phyloP scores from a whole-genome alignment of 2,888 invertebrate species.

The Leucophenga montana region DNA sequence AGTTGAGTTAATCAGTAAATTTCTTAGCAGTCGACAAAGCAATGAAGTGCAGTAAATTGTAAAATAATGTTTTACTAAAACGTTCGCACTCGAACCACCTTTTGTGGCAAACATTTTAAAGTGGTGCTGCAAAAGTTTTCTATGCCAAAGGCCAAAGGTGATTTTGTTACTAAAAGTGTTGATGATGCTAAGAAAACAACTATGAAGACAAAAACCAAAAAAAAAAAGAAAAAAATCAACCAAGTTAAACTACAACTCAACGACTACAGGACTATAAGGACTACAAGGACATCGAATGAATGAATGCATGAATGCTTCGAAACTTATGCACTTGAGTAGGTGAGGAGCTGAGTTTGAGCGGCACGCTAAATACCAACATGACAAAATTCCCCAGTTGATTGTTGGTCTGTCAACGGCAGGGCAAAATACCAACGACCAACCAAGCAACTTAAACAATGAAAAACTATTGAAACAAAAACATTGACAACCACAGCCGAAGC shows the following conservation, averaged over 20 bases:
- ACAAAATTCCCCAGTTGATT: constrained; percentile 66
- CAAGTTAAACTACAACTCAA: too few relatives aligned
- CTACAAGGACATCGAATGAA: background rate
- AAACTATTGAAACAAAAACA: constrained; percentile 23
- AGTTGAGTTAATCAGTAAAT: constrained; percentile 1
- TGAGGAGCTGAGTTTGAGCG: background rate
- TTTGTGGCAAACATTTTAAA: constrained; percentile 7
- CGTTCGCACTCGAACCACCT: background rate
- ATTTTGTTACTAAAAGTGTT: constrained; percentile 23
- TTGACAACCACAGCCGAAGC: constrained; percentile 30
- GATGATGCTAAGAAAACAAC: constrained; percentile 16
- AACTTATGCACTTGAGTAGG: background rate
- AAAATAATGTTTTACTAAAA: too few relatives aligned
- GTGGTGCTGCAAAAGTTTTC: background rate
- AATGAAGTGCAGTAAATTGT: background rate
- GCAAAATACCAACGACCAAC: constrained; percentile 21
- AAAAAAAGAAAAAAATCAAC: background rate
- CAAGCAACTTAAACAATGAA: constrained; percentile 56
- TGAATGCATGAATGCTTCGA: background rate
- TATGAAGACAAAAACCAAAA: background rate
- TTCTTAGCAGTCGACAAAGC: constrained; percentile 6
- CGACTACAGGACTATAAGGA: background rate
- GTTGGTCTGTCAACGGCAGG: constrained; percentile 63
- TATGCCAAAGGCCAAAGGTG: constrained; percentile 19
- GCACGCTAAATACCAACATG: constrained; percentile 36